These are phyloP conservation scores for Falco peregrinus DNA, from an alignment of 2,797 vertebrate species.

Conservation along the genomic window DNA sequence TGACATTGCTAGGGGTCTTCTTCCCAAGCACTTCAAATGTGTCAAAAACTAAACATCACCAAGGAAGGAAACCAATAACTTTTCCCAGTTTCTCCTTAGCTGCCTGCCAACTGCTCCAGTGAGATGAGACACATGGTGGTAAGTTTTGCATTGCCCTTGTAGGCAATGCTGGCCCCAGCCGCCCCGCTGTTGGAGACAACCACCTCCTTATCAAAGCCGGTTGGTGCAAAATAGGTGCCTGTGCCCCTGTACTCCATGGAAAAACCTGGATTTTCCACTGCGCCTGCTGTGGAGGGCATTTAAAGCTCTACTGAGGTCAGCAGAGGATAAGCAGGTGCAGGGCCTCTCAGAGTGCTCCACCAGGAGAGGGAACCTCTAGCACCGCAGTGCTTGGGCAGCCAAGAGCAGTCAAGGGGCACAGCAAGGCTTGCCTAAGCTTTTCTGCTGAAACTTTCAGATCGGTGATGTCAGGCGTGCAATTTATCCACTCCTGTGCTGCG, in stretches of 20 bases:
- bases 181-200: not conserved
- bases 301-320: not conserved
- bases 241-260: not conserved
- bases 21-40: not conserved
- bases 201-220: not conserved
- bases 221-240: not conserved
- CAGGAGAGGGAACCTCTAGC: not conserved
- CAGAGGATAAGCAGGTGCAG: not conserved
- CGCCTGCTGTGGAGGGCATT: not conserved
- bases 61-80: not conserved
- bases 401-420: accelerated
- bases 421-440: not conserved
- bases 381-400: not conserved
- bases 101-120: not conserved
- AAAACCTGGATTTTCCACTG: not conserved
- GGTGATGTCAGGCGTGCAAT: not conserved
- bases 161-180: not conserved
- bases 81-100: not conserved
- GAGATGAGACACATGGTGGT: accelerated
- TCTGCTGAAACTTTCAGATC: not conserved
- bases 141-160: not conserved
- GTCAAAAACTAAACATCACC: not conserved
- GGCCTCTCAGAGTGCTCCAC: accelerated
- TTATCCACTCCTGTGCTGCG: not conserved
- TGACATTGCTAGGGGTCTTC: not conserved